phyloP scores from a whole-genome alignment of 1,140 invertebrate genomes.

The Tribolium castaneum region DNA sequence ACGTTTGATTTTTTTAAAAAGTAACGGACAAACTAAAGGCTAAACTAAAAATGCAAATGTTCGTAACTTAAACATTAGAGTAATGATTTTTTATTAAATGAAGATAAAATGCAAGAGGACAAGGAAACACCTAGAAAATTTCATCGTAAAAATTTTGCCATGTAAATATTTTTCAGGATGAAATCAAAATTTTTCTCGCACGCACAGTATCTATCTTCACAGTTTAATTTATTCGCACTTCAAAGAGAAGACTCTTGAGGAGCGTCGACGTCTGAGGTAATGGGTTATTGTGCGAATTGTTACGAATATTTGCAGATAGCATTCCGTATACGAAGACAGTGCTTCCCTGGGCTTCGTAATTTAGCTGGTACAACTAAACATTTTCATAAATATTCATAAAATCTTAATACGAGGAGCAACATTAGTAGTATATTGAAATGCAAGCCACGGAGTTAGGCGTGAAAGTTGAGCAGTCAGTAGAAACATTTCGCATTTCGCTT shows the following conservation, averaged over 20 bases:
- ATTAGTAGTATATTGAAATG: no score
- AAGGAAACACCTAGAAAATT: not conserved
- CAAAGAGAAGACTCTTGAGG: not conserved
- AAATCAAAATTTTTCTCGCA: not conserved
- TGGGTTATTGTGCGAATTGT: not conserved
- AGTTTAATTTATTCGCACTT: not conserved
- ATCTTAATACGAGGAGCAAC: no score
- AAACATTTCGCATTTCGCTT: no score
- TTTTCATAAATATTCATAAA: no score
- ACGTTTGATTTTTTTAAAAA: no score
- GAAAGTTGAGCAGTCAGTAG: no score
- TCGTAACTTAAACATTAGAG: not conserved
- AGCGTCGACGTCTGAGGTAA: not conserved
- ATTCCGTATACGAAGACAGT: not conserved
- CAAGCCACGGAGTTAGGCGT: no score
- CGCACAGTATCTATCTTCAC: not conserved
- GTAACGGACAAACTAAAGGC: no score
- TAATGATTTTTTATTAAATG: not conserved
- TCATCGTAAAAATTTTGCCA: not conserved
- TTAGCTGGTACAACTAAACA: no score
- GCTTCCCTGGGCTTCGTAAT: not conserved
- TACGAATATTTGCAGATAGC: constrained; percentile 4
- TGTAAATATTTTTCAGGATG: not conserved
- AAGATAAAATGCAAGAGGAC: not conserved
- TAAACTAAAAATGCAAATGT: not conserved